Conservation (phyloP, 2,888 invertebrate species). For the Lasioglossum leucozonium region DNA sequence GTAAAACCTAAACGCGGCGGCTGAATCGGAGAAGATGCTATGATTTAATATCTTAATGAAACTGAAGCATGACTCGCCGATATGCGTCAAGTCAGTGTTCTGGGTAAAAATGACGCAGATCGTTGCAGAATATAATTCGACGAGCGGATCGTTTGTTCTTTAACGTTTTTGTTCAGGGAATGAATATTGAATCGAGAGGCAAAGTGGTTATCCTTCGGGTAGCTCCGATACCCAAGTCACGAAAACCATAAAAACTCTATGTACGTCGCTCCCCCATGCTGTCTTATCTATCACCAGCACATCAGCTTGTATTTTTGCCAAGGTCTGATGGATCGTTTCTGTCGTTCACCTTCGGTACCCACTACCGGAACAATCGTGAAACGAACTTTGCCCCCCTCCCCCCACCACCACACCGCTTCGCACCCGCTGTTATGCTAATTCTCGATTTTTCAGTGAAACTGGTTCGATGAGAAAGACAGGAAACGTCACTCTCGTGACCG, state of each 20-base stretch:
- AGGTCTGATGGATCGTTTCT: constrained; percentile 63
- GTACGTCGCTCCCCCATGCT: constrained; percentile 21
- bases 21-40: neutral
- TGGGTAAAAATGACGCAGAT: neutral
- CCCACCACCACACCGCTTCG: neutral
- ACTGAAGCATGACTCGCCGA: neutral
- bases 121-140: neutral
- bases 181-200: neutral
- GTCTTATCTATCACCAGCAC: constrained; percentile 34
- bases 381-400: constrained; percentile 19
- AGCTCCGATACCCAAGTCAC: neutral
- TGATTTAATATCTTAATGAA: neutral
- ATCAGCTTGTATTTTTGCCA: constrained; percentile 63
- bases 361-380: constrained; percentile 61
- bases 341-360: constrained; percentile 59
- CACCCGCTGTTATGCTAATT: constrained; percentile 50
- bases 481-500: neutral
- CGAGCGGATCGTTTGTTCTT: neutral
- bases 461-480: constrained; percentile 11
- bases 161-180: neutral
- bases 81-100: neutral
- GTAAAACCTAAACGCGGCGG: neutral
- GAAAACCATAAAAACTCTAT: constrained; percentile 13
- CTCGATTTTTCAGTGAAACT: constrained; percentile 27
- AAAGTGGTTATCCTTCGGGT: neutral